Percentiles rank a stretch among this genome's conserved stretches.
These are phyloP conservation scores for Drosophila arizonae DNA, from an alignment of 1,140 invertebrate species.

Conservation along the genomic window DNA sequence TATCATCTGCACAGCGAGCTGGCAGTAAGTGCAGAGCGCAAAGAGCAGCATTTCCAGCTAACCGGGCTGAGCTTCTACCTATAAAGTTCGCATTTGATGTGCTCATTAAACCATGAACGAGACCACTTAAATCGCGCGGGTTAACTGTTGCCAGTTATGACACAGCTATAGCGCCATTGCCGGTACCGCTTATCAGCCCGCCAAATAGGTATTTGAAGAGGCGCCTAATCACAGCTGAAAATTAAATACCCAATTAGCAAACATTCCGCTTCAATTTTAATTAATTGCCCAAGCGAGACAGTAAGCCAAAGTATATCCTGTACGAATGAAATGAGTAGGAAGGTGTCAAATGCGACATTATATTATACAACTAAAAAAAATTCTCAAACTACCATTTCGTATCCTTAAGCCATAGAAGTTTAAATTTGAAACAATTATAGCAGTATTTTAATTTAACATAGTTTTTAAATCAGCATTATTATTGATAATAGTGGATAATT, in stretches of 20 bases:
- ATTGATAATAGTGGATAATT: too few species aligned
- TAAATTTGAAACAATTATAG: too few species aligned
- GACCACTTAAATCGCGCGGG: constrained; percentile 58
- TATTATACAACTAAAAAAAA: too few species aligned
- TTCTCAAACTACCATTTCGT: too few species aligned
- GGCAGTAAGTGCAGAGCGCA: constrained; percentile 15
- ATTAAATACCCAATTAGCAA: constrained; percentile 62
- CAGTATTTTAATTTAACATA: too few species aligned
- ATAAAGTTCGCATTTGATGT: constrained; percentile 67
- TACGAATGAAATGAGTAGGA: not conserved
- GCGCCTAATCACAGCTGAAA: constrained; percentile 49
- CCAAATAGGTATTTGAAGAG: constrained; percentile 25
- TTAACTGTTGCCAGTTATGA: constrained; percentile 46
- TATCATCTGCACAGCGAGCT: constrained; percentile 56
- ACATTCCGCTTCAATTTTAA: constrained; percentile 66
- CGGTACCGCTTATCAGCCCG: constrained; percentile 28
- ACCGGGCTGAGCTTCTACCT: constrained; percentile 22
- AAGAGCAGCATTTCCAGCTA: constrained; percentile 16
- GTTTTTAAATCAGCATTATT: too few species aligned
- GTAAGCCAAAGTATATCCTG: not conserved
- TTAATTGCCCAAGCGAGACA: constrained; percentile 50
- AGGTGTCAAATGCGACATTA: too few species aligned
- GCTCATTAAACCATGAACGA: constrained; percentile 65
- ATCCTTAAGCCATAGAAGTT: too few species aligned
- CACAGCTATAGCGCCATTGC: constrained; percentile 12